Evolutionary conservation across 2,888 invertebrate species (phyloP), one percentile per base, ranked within the genome.

Genomic region (Hermodice carunculata): DNA sequence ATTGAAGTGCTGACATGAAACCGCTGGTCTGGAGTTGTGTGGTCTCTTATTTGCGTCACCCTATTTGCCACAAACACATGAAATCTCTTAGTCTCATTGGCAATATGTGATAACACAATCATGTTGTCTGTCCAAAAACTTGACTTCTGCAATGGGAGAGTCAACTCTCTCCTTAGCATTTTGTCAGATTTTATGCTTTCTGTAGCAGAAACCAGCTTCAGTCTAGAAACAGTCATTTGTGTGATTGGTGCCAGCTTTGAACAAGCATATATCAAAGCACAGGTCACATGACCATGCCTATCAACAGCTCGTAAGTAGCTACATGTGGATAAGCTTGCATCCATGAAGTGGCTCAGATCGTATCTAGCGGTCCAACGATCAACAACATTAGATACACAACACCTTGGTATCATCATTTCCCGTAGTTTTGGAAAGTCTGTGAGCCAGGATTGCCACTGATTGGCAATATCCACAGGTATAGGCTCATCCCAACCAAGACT

Each of bases 51-150:
- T 6, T 26, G 8, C 11, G 29, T 29, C 8, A 51, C 28, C 8
- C 52, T 17, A 40, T 54, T 54, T 32, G 54, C 54, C n/a, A 54
- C 54, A 24, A 54, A 54, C 19, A 40, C 40, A 6, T 40, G 34
- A 24, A 40, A 54, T 6, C 54, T 19, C 19, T 51, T 51, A 6
- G 26, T 29, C 14, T 46, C 22, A 22, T 19, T 46, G 14, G 11
- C 14, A 14, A 46, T 14, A 22, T 46, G 19, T 14, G 8, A 11
- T 17, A 46, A 11, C 8, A 46, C 46, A 46, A 46, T 46, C 46
- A 46, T 46, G 22, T 11, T 17, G 22, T 46, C 46, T 11, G 46
- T 46, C 46, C 46, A 46, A 11, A 46, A 46, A 11, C 11, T 17
- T 11, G 46, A 17, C 22, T 19, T 46, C 14, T 22, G 8, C 14